A percentile compares a stretch with the other conserved stretches of the same genome.
These are phyloP conservation scores for Meriones psammophilus DNA, from an alignment of 2,797 vertebrate genomes.

Conservation along the genomic window DNA sequence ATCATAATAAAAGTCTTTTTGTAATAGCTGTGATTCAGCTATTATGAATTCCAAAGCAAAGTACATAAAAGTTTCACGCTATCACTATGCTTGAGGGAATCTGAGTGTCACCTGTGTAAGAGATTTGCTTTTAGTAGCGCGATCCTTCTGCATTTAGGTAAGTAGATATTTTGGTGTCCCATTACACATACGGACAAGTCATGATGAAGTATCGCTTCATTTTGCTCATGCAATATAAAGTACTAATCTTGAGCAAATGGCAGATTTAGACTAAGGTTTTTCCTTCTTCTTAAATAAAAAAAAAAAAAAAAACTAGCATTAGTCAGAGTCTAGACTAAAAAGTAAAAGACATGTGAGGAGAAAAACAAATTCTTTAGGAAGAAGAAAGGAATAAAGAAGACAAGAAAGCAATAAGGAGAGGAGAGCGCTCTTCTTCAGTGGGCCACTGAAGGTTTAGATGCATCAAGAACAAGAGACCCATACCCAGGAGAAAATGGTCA, in stretches of 20 bases:
- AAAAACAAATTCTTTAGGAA: background rate
- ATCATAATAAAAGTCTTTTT: no score
- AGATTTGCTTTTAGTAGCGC: background rate
- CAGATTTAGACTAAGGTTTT: background rate
- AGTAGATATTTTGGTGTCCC: background rate
- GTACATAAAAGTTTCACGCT: background rate
- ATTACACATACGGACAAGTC: background rate
- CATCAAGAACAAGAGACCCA: no score
- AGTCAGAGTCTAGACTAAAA: background rate
- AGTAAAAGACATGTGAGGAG: background rate
- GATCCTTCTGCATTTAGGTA: background rate
- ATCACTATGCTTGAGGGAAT: background rate
- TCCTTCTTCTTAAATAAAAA: background rate
- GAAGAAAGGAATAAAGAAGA: no score
- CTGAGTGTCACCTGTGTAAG: background rate
- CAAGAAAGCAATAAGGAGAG: no score
- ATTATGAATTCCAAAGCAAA: constrained; percentile 39
- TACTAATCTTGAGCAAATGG: background rate
- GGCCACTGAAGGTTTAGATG: no score
- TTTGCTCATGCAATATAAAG: constrained; percentile 3
- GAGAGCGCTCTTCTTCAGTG: no score
- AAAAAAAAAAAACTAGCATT: constrained; percentile 1
- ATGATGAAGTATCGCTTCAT: background rate
- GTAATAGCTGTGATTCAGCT: background rate
- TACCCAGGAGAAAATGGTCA: background rate